Evolutionary conservation across 1,140 invertebrate genomes (phyloP).

Genomic region (Bathynomus jamesi): DNA sequence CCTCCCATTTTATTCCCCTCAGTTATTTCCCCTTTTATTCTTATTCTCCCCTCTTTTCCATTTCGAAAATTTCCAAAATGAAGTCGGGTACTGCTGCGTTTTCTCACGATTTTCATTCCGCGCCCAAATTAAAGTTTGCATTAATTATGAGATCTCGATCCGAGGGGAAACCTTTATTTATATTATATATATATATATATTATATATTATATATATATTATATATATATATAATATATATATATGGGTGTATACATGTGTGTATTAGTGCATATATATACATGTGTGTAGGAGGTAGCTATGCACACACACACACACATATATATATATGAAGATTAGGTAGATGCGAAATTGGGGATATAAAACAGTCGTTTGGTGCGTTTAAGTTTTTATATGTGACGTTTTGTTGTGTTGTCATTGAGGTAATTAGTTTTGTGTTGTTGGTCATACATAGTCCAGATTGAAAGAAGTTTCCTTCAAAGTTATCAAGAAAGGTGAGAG

Average conservation of each 20-base stretch:
- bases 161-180: background rate
- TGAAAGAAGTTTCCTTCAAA: too few relatives aligned
- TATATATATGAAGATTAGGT: too few relatives aligned
- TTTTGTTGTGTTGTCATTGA: too few relatives aligned
- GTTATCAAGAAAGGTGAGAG: too few relatives aligned
- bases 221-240: slow-evolving; percentile 2
- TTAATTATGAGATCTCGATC: background rate
- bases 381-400: too few relatives aligned
- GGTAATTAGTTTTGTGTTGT: too few relatives aligned
- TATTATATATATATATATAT: slow-evolving; percentile 6
- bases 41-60: background rate
- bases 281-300: slow-evolving; percentile 6
- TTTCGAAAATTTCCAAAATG: background rate
- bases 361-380: too few relatives aligned
- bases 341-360: too few relatives aligned
- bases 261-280: slow-evolving; percentile 14
- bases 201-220: slow-evolving; percentile 6
- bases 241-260: slow-evolving; percentile 6
- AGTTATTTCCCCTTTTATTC: background rate
- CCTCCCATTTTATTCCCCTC: background rate
- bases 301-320: too few relatives aligned
- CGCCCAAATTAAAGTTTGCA: background rate
- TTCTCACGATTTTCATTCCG: background rate
- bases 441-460: too few relatives aligned
- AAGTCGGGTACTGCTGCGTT: background rate